A percentile compares a stretch with the other conserved stretches of the same genome.
Evolutionary conservation across 2,797 vertebrate species (phyloP).

Genomic region (Diceros bicornis): DNA sequence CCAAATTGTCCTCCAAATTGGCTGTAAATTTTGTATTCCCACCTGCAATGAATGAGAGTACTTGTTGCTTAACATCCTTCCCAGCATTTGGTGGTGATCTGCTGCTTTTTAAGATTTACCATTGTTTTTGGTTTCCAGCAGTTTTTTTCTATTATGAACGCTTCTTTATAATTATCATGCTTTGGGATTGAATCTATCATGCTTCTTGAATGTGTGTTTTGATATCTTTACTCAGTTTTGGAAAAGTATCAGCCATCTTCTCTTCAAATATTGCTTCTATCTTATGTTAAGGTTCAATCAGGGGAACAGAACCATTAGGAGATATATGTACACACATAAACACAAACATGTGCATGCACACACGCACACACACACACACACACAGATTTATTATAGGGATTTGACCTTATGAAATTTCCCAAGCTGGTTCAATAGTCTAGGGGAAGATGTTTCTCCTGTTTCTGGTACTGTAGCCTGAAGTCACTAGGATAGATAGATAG

Average conservation of each 20-base stretch:
- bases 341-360: too few relatives aligned
- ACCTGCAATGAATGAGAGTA: neutral
- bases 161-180: neutral
- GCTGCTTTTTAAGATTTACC: neutral
- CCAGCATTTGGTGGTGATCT: neutral
- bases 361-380: neutral
- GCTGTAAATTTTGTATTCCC: neutral
- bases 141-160: neutral
- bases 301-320: neutral
- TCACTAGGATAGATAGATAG: neutral
- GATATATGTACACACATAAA: neutral
- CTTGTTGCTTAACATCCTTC: neutral
- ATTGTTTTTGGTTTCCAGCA: neutral
- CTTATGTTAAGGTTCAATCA: neutral
- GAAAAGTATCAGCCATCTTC: neutral
- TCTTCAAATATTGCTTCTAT: neutral
- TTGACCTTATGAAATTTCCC: neutral
- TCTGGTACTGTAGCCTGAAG: neutral
- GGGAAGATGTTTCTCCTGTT: neutral
- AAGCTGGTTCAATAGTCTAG: neutral
- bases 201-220: neutral
- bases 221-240: neutral
- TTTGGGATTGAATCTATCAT: neutral
- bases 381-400: neutral
- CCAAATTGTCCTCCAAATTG: neutral